Evolutionary conservation across 2,888 invertebrate species (phyloP).

Genomic region (Scelioninae gen. 1): DNA sequence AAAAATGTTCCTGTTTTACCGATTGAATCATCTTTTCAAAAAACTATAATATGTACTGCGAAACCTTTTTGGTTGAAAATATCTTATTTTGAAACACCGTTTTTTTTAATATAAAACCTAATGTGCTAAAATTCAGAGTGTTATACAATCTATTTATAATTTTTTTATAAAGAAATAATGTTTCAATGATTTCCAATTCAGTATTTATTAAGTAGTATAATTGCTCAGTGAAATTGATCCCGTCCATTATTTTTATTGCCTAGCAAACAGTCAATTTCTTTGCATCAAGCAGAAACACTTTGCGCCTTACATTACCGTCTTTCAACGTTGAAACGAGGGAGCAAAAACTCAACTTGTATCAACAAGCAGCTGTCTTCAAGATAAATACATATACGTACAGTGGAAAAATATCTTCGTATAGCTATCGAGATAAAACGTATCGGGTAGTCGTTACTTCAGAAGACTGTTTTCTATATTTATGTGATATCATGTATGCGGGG

Average conservation of each 20-base stretch:
- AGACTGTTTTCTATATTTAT: slow-evolving; percentile 78
- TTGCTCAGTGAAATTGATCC: background rate
- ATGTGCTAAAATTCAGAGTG: too few species aligned
- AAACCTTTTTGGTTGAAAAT: too few species aligned
- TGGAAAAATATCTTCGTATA: slow-evolving; percentile 33
- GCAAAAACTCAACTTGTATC: slow-evolving; percentile 48
- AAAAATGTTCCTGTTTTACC: too few species aligned
- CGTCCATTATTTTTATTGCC: slow-evolving; percentile 34
- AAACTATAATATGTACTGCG: too few species aligned
- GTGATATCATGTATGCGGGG: slow-evolving; percentile 44
- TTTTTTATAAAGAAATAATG: too few species aligned
- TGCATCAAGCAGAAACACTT: slow-evolving; percentile 18
- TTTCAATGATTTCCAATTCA: too few species aligned
- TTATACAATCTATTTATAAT: too few species aligned
- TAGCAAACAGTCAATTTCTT: slow-evolving; percentile 14
- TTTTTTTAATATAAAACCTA: too few species aligned
- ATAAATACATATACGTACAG: slow-evolving; percentile 62
- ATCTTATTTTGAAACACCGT: too few species aligned
- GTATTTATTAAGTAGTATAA: background rate
- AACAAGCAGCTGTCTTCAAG: slow-evolving; percentile 64
- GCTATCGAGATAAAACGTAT: slow-evolving; percentile 65
- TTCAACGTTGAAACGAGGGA: slow-evolving; percentile 23
- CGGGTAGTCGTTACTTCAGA: slow-evolving; percentile 50
- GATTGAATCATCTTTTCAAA: too few species aligned
- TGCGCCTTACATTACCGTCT: slow-evolving; percentile 29